Evolutionary conservation across 2,797 vertebrate genomes (phyloP), one percentile per base, ranked within the genome.

Genomic region (Crenuchus spilurus): DNA sequence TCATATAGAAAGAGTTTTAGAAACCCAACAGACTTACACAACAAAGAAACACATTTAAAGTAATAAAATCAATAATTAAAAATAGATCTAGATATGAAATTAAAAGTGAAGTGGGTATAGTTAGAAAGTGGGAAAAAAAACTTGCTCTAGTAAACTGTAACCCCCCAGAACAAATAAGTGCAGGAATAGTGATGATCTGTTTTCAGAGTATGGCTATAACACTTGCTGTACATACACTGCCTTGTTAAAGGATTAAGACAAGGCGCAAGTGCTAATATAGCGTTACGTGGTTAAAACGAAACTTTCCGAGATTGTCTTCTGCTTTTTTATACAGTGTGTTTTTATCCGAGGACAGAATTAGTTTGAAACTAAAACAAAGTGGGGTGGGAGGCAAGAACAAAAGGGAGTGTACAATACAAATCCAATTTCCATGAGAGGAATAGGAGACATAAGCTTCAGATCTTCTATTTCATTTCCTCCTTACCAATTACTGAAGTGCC

Each of bases 271-370:
- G 57, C 82, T 85, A 54, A 82, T 77, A 78, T 80, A 86, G 80
- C 79, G 84, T 84, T 71, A 87, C 84, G 86, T 85, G 84, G 87
- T 86, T 89, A 87, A 37, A 61, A 81, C 88, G 67, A 88, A 75
- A 89, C 86, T 87, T 85, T 90, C 87, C 75, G 87, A 89, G 90
- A 88, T 88, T 88, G 87, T 88, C 87, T 87, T 84, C 82, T 85
- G 87, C 86, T 82, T 83, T 89, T 87, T 88, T 85, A 84, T 88
- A 88, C 83, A 84, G 85, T 84, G 84, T 85, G 55, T 75, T 75
- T 71, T 65, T 75, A 35, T 73, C 64, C 24, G 60, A 77, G 20
- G 37, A 66, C 64, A 58, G 54, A 61, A 48, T 71, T 70, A 51
- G 66, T 52, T 62, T 66, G 28, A 74, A 77, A 70, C 44, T 61